phyloP scores from a whole-genome alignment of 64 coral and sea anemone species.

The Stylophora pistillata region DNA sequence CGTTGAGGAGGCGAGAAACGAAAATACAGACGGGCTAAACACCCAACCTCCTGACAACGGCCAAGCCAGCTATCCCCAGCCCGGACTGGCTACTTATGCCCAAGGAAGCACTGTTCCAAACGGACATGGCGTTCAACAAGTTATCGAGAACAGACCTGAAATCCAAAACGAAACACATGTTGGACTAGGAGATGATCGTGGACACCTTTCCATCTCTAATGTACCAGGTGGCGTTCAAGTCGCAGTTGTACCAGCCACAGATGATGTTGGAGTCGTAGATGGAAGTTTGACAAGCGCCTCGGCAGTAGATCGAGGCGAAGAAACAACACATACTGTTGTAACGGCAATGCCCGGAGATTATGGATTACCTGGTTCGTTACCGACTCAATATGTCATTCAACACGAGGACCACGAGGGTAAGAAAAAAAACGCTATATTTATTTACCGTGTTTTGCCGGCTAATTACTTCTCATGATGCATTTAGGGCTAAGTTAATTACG shows the following conservation, averaged over 20 bases:
- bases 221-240: conserved; percentile 84
- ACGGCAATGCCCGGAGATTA: conserved; percentile 80
- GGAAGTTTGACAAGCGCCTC: conserved; percentile 39
- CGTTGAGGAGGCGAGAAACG: conserved; percentile 76
- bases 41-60: conserved; percentile 27
- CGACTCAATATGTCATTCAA: conserved; percentile 72
- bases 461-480: neutral
- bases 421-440: conserved; percentile 1
- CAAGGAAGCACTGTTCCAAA: conserved; percentile 85
- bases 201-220: conserved; percentile 63
- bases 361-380: conserved; percentile 45
- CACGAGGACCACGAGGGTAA: conserved; percentile 81
- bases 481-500: neutral
- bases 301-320: conserved; percentile 70
- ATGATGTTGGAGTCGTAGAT: conserved; percentile 72
- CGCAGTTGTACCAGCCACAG: conserved; percentile 74
- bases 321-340: conserved; percentile 60
- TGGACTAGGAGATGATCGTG: conserved; percentile 73
- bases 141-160: conserved; percentile 77
- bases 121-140: conserved; percentile 68
- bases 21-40: conserved; percentile 71
- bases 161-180: conserved; percentile 85
- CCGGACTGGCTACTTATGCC: conserved; percentile 66
- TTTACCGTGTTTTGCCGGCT: neutral
- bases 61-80: conserved; percentile 77